Evolutionary conservation across 2,888 invertebrate genomes (phyloP), one percentile per base, ranked within the genome.

Genomic region (Dynastes grantii): DNA sequence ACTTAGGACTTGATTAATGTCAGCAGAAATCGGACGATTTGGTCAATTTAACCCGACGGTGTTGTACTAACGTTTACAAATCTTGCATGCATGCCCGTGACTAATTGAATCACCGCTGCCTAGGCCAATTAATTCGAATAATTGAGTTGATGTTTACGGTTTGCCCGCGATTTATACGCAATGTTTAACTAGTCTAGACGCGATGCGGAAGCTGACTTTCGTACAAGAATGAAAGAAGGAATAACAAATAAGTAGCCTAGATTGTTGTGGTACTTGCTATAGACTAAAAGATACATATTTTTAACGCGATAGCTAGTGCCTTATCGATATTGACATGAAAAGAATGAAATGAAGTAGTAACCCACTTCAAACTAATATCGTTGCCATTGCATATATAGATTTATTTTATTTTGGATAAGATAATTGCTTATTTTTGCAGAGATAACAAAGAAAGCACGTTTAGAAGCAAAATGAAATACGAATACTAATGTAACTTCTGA

Each of bases 61-160:
- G 78, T 78, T 78, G 71, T 71, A 64, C 64, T 78, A 73, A 78
- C 73, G 78, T 78, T 65, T 78, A 78, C 78, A 78, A 78, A 78
- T 78, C 78, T 78, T 53, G 73, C 65, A 63, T 63, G 73, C 78
- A 73, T 53, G 51, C 51, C 53, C 71, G 71, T 78, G 78, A 78
- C 71, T 78, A 78, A 78, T 78, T 73, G 78, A 78, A 73, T 78
- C 51, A 75, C 73, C 61, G 61, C 40, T 64, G 65, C 73, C 73
- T 76, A 29, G 76, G 45, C 55, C 76, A 76, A 76, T 76, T 76
- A 76, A 76, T 76, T 76, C 76, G 67, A 76, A 76, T 76, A 76
- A 76, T 76, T 76, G 73, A 75, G 61, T 63, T 61, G 73, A 75
- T 75, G 73, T 75, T 68, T 68, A 68, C 68, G 68, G 68, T 53